Conservation (phyloP, 2,797 vertebrate genomes). For the Fringilla coelebs region DNA sequence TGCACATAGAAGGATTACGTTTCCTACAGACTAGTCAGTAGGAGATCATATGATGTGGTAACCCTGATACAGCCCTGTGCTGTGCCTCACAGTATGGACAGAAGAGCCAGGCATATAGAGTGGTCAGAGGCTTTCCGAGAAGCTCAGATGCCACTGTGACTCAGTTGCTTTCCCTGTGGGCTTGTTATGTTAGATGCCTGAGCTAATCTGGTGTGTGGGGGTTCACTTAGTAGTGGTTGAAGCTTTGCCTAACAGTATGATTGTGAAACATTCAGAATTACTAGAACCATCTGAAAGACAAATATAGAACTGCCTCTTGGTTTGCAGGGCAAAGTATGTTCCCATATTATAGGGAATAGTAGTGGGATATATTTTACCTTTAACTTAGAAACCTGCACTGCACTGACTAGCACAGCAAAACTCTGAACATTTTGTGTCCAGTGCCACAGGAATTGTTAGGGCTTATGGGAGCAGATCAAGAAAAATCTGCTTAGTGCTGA, state of each 20-base stretch:
- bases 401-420: not conserved
- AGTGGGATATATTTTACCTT: not conserved
- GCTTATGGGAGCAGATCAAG: not conserved
- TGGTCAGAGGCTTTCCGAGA: not conserved
- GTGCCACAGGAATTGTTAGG: not conserved
- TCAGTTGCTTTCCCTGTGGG: constrained; percentile 10
- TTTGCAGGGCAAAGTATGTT: not conserved
- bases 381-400: not conserved
- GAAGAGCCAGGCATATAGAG: not conserved
- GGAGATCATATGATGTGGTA: not conserved
- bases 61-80: not conserved
- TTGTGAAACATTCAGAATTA: not conserved
- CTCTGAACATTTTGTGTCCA: not conserved
- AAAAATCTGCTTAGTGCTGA: not conserved
- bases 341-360: not conserved
- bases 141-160: not conserved
- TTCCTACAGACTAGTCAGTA: not conserved
- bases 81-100: not conserved
- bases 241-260: not conserved
- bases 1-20: not conserved
- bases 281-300: not conserved
- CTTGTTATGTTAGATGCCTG: not conserved
- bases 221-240: not conserved
- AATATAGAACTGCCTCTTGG: not conserved
- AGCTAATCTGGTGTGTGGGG: not conserved